Evolutionary conservation across 2,113 vertebrate genomes (phyloP).

Genomic region (Chaetodon trifascialis): DNA sequence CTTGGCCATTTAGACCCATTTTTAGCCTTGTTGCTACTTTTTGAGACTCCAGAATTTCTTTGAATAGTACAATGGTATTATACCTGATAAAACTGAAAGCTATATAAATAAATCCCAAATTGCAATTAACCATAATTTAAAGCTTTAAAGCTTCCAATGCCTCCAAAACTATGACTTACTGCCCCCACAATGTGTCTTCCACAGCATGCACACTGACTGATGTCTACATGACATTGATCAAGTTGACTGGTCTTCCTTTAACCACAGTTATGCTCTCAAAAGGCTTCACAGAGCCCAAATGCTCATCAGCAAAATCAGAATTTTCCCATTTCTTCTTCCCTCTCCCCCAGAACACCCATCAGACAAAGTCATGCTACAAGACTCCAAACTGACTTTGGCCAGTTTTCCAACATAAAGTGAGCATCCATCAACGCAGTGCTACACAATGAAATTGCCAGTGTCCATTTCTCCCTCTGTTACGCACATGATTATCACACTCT

Average conservation of each 20-base stretch:
- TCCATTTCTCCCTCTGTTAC: slow-evolving; percentile 22
- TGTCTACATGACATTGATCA: neutral
- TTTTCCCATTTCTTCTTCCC: neutral
- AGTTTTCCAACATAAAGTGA: slow-evolving; percentile 1
- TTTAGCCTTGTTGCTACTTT: neutral
- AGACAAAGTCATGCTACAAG: neutral
- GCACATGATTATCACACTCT: slow-evolving; percentile 1
- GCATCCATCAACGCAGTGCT: neutral
- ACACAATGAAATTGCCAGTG: slow-evolving; percentile 2
- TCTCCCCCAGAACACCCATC: neutral
- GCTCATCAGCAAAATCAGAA: neutral
- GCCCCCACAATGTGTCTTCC: too few species aligned
- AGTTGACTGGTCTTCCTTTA: neutral
- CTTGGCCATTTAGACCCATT: neutral
- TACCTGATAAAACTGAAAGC: neutral
- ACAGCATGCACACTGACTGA: neutral
- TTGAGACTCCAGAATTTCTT: neutral
- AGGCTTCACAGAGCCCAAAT: neutral
- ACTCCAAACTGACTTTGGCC: slow-evolving; percentile 6
- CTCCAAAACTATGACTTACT: neutral
- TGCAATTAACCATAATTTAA: neutral
- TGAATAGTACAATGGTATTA: too few species aligned
- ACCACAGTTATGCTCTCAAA: neutral
- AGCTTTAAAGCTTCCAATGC: neutral
- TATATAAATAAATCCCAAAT: neutral